These are phyloP conservation scores for Acheta domesticus DNA, from an alignment of 2,888 invertebrate genomes.

Conservation along the genomic window DNA sequence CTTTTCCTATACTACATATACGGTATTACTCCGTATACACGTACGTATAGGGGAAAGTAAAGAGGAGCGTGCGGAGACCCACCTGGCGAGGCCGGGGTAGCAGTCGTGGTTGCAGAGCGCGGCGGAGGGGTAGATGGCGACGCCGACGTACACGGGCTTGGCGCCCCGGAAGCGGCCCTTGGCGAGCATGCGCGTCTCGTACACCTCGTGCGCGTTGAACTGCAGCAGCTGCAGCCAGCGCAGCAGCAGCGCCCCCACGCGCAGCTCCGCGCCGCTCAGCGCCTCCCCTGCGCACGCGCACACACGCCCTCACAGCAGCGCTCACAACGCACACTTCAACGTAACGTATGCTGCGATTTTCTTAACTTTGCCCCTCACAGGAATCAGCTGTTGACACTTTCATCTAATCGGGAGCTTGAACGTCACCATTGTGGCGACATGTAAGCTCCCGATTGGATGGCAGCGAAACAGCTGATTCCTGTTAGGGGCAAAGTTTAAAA, in stretches of 20 bases:
- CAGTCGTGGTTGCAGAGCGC: conserved; percentile 83
- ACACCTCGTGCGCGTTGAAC: conserved; percentile 83
- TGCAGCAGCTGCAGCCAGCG: conserved; percentile 74
- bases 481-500: too few species aligned
- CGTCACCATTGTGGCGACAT: too few species aligned
- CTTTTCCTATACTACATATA: too few species aligned
- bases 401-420: too few species aligned
- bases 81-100: conserved; percentile 73
- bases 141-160: conserved; percentile 59
- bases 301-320: not conserved
- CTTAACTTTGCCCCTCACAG: too few species aligned
- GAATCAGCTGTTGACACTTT: too few species aligned
- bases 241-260: conserved; percentile 63
- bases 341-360: too few species aligned
- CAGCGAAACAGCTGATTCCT: too few species aligned
- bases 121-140: conserved; percentile 72
- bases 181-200: conserved; percentile 59
- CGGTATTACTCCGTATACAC: too few species aligned
- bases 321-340: too few species aligned
- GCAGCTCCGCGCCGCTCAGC: conserved; percentile 55
- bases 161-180: conserved; percentile 53
- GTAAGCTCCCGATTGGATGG: too few species aligned
- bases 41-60: too few species aligned
- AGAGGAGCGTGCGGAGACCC: conserved; percentile 23
- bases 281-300: conserved; percentile 42